Evolutionary conservation across 2,113 vertebrate species (phyloP), one percentile per base, ranked within the genome.

Genomic region (Leptodactylus fuscus): DNA sequence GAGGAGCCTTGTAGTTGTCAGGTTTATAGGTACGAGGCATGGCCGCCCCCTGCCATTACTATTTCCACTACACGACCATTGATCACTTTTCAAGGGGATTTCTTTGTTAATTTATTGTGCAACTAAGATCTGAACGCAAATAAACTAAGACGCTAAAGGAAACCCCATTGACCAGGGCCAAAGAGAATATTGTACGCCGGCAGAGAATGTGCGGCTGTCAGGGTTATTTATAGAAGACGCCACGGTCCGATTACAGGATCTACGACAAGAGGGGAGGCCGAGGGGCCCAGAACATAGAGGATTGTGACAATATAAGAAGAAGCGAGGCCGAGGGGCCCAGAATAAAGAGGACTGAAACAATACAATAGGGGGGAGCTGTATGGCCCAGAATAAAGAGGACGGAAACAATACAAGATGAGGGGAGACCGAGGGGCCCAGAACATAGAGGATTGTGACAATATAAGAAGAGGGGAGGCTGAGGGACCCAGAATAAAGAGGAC

Each of bases 131-230:
- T 18, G 10, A 51, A 44, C 20, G 24, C 80, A 38, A 22, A 38
- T 32, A 38, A 8, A n/a, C n/a, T n/a, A n/a, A n/a, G 67, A 41
- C 48, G 10, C 46, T 22, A 5, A 18, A 5, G 67, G 65, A 36
- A 20, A 16, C 22, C 55, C 67, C 41, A 29, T 12, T 71, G 60
- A 62, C 27, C 60, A 22, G 80, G 60, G 78, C 36, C 78, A 81
- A 62, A 70, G 69, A 12, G 62, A 69, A 81, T 20, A 36, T 70
- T 34, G 62, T 46, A 12, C 49, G 16, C 38, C 71, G 44, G 62
- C 89, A 86, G 11, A 24, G n/a, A 69, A n/a, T 86, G 74, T 67
- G 20, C 81, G 78, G 51, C 38, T 20, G 24, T 75, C 22, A 67
- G 29, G 9, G 27, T 8, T 80, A 60, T 80, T 60, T 80, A 51